Evolutionary conservation across 1,140 invertebrate species (phyloP), one percentile per base, ranked within the genome.

Genomic region (Bradysia coprophila): DNA sequence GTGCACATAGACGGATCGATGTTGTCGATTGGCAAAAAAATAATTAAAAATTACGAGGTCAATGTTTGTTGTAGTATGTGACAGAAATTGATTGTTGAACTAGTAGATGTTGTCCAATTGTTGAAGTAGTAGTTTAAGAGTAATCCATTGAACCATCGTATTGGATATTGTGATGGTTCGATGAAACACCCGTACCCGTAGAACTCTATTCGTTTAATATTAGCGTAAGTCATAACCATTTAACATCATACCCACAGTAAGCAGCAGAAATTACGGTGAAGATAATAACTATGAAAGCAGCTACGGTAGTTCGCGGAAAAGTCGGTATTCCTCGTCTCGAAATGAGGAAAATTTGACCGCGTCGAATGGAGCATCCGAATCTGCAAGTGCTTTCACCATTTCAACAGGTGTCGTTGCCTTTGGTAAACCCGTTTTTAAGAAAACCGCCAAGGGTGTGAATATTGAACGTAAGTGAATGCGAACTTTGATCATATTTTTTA

Each of bases 381-480:
- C 54, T 20, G 48, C 49, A 0, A 59, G 55, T 45, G 61, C 60
- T 43, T 53, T 63, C 15, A 57, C 61, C 32, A 59, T 54, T 38
- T n/a, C n/a, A n/a, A 62, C 59, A 16, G 59, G 64, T 13, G 58
- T 57, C 18, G 59, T 55, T 22, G 55, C 63, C 28, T 64, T 65
- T 46, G 71, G 71, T 37, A 76, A 67, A 51, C 81, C 81, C 0
- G 61, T 70, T 19, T 81, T 86, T 51, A 61, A 68, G 10, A 78
- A 78, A 56, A 80, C 80, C 10, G 67, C 85, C 40, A 72, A 77
- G 59, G 81, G 81, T 48, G 69, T 72, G 42, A 78, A 68, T 51
- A 72, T 81, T 44, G 76, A 84, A 72, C 78, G 82, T 86, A 71
- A 82, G 82, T 75, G 51, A 31, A 1, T 32, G 9, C 19, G 9